phyloP scores from a whole-genome alignment of 2,888 invertebrate species.

The Sipha maydis region DNA sequence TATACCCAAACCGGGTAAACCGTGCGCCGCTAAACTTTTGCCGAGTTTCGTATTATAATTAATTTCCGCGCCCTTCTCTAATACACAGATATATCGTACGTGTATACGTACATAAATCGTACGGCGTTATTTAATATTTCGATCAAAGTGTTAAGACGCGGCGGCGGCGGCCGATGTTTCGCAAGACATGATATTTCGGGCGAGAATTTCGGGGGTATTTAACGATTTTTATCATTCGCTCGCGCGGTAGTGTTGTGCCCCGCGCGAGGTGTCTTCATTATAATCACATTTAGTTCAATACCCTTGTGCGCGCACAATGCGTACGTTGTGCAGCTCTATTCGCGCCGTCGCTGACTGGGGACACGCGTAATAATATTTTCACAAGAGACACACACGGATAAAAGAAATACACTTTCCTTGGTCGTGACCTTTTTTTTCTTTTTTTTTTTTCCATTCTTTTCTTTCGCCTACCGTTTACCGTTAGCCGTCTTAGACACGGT shows the following conservation, averaged over 20 bases:
- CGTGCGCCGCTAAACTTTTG: constrained; percentile 19
- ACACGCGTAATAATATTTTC: too few species aligned
- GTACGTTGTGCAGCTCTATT: too few species aligned
- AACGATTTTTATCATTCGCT: too few species aligned
- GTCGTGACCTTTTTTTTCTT: constrained; percentile 16
- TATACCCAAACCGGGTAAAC: constrained; percentile 3
- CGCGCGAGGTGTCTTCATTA: not conserved
- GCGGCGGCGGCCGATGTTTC: not conserved
- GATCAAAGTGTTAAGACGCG: not conserved
- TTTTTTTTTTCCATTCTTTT: not conserved
- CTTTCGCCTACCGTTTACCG: too few species aligned
- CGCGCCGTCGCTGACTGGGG: too few species aligned
- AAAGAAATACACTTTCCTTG: not conserved
- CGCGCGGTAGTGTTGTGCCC: not conserved
- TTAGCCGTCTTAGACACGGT: too few species aligned
- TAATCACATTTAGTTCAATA: not conserved
- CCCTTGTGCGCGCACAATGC: too few species aligned
- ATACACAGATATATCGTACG: too few species aligned
- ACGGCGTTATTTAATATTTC: not conserved
- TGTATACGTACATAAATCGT: not conserved
- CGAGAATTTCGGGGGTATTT: too few species aligned
- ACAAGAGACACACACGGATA: not conserved
- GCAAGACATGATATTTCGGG: not conserved
- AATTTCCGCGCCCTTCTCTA: constrained; percentile 10
- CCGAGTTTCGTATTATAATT: constrained; percentile 4